Percentiles rank a stretch among this genome's conserved stretches.
Conservation (phyloP, 37 sponge, comb jelly and placozoan genomes). For the Mnemiopsis leidyi region DNA sequence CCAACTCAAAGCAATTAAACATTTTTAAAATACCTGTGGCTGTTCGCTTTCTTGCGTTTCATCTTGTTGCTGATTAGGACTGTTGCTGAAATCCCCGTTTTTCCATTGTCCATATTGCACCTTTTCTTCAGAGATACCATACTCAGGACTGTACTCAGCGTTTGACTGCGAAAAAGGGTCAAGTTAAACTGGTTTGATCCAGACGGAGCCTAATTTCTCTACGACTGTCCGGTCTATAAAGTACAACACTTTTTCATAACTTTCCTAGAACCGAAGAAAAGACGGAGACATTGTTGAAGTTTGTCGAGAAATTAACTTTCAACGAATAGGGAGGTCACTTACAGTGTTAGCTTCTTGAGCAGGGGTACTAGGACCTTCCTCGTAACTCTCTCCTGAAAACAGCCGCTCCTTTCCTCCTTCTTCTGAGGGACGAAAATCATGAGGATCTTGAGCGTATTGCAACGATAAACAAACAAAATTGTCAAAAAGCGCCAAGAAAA, state of each 20-base stretch:
- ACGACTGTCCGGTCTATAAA: not conserved
- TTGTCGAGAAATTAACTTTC: no score
- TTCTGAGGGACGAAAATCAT: no score
- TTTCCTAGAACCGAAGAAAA: not conserved
- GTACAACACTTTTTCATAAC: not conserved
- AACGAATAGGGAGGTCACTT: not conserved
- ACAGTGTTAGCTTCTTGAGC: not conserved
- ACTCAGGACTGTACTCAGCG: conserved; percentile 57
- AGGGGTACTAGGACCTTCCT: conserved; percentile 11
- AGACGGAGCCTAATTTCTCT: no score
- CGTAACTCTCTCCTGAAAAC: conserved; percentile 20
- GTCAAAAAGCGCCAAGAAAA: no score
- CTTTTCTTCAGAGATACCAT: not conserved
- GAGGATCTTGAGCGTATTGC: no score
- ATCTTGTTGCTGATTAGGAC: not conserved
- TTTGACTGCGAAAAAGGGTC: conserved; percentile 18
- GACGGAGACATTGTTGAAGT: not conserved
- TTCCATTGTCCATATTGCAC: conserved; percentile 38
- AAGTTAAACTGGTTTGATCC: no score
- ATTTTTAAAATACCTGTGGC: conserved; percentile 26
- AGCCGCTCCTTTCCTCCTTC: conserved; percentile 3
- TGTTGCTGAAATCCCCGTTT: conserved; percentile 28
- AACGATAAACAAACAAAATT: no score
- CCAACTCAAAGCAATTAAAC: not conserved
- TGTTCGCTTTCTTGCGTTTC: not conserved